Evolutionary conservation across 2,888 invertebrate genomes (phyloP).

Genomic region (Incurvaria masculella): DNA sequence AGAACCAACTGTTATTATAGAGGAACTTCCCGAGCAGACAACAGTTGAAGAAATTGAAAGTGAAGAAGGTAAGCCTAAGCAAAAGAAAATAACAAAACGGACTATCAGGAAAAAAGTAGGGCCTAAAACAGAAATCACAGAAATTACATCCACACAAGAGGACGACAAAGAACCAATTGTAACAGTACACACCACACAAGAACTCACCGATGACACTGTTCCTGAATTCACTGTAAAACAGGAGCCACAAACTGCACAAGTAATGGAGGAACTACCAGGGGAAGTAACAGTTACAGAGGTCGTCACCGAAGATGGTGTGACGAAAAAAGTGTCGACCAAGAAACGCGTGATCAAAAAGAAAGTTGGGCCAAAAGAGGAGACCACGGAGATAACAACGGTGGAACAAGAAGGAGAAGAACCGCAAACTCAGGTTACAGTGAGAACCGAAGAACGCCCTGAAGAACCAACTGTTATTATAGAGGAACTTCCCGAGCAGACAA

Average conservation of each 20-base stretch:
- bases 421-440: conserved; percentile 21
- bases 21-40: conserved; percentile 23
- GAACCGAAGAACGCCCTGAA: conserved; percentile 14
- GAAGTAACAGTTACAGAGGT: conserved; percentile 23
- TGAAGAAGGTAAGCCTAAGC: neutral
- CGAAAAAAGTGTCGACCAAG: conserved; percentile 21
- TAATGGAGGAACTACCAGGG: conserved; percentile 16
- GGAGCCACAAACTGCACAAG: conserved; percentile 22
- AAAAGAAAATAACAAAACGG: conserved; percentile 10
- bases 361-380: conserved; percentile 26
- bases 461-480: conserved; percentile 17
- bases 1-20: conserved; percentile 19
- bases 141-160: conserved; percentile 36
- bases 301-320: conserved; percentile 18
- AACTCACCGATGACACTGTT: conserved; percentile 17
- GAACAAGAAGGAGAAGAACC: conserved; percentile 23
- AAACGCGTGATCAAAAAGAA: conserved; percentile 23
- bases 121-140: conserved; percentile 28
- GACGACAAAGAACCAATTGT: conserved; percentile 29
- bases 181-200: conserved; percentile 18
- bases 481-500: conserved; percentile 21
- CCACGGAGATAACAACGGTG: conserved; percentile 25
- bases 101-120: conserved; percentile 31
- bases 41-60: conserved; percentile 10
- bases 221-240: conserved; percentile 5